Evolutionary conservation across 1,140 invertebrate genomes (phyloP), one percentile per base, ranked within the genome.

Genomic region (Neelides sp.): DNA sequence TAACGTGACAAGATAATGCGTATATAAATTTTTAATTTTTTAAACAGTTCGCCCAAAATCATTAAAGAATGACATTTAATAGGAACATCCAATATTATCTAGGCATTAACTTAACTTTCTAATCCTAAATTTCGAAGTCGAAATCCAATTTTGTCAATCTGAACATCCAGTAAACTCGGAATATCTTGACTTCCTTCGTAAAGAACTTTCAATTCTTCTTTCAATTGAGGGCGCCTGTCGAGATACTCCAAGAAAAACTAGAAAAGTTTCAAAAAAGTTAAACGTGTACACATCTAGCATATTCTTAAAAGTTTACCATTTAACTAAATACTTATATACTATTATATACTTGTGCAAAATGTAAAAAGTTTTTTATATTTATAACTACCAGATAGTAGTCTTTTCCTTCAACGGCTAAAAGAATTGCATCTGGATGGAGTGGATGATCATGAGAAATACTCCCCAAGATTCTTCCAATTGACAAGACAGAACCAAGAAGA

Each of bases 381-480:
- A 8, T 20, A 15, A 23, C 4, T 48, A 59, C 57, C 48, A 54
- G 8, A 26, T 60, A 60, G 35, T 26, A 60, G 4, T 32, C 12
- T 40, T 60, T 60, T 5, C 37, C 54, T 26, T 60, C 58, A 17
- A 48, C 44, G 12, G 54, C 58, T 28, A 42, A 54, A 19, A 42
- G 26, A 20, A 60, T 47, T 10, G 58, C 54, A 28, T 57, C 49
- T 12, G 47, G 39, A 37, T 60, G 58, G 1, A 57, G 32, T 3
- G 58, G 58, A 49, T 60, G 58, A 36, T 60, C 51, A 47, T 60
- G 58, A 26, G 42, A 52, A 30, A 60, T 49, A 15, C 48, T 54
- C 20, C 52, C 55, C 10, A 57, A 24, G 19, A 60, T 56, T 17
- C 58, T 35, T n/a, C 58, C 58, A 37, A 57, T 52, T 1, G 54